Base-by-base conservation (phyloP, 2,113 vertebrate species). In the Procavia capensis region DNA sequence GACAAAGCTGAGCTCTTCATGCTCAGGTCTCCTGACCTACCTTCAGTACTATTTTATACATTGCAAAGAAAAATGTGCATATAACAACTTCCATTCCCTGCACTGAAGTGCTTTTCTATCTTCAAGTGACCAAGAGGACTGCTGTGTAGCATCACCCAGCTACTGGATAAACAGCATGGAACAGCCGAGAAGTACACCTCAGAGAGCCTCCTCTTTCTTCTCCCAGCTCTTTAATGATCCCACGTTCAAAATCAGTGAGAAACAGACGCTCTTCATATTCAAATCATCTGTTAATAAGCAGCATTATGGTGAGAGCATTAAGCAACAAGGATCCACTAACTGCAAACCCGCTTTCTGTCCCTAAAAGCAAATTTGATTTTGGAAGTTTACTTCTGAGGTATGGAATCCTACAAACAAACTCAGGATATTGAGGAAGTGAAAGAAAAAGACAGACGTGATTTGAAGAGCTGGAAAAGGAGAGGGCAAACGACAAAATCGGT, bases 321-420 rank as follows among this genome's bases (percentile, higher is more conserved):
- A 84, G 70, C 41, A 74, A 61, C 13, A 91, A 68, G 63, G 57
- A 82, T 64, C n/a, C 0, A 92, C 27, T 39, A 54, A 87, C 90
- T 59, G 64, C 39, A 86, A 61, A 47, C 45, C 70, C 84, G 63
- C 45, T 72, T 96, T 80, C 72, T 88, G 68, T 96, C 74, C 34
- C 19, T 64, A 34, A 50, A 83, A 64, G 70, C 61, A 90, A 95
- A 85, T 94, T 20, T 54, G 29, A 87, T 64, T 86, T 91, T 87
- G 76, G 59, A 96, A 95, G 94, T 89, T 68, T 88, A 31, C 41
- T 88, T 24, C 88, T 34, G 68, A 63, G 2, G 41, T 22, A 63
- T 29, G 34, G 59, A 59, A 92, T 91, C 45, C 80, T 88, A 36
- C 36, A 86, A 88, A 80, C 34, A n/a, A 82, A 86, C 39, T 88